These are phyloP conservation scores for Drosophila burlai DNA, from an alignment of 1,140 invertebrate genomes.

Conservation along the genomic window DNA sequence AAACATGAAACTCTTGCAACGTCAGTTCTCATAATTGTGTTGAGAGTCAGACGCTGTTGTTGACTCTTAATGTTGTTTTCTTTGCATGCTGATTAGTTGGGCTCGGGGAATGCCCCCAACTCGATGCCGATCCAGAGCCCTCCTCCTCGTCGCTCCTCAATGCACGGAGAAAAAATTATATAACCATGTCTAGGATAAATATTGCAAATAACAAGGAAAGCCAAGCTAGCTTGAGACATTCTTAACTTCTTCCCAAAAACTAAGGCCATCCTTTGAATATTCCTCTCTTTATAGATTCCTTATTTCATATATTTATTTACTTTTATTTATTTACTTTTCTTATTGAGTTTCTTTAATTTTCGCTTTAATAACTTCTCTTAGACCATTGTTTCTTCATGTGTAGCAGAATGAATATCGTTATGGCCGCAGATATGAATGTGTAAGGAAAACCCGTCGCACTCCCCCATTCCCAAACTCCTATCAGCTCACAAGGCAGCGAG, in stretches of 20 bases:
- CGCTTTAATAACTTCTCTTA: background rate
- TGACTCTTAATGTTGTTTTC: conserved; percentile 84
- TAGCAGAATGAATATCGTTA: conserved; percentile 80
- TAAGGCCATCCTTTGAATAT: background rate
- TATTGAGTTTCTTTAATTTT: background rate
- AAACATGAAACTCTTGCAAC: conserved; percentile 82
- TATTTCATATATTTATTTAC: background rate
- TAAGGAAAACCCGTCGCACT: conserved; percentile 42
- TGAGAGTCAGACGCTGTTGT: conserved; percentile 80
- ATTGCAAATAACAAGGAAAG: background rate
- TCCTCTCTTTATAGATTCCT: background rate
- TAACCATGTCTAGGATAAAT: background rate
- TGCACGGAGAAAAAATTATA: background rate
- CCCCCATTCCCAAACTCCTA: conserved; percentile 32
- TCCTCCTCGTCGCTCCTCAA: conserved; percentile 8
- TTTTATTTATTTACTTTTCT: no score
- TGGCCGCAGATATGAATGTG: conserved; percentile 47
- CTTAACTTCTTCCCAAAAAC: background rate
- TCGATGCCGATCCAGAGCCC: conserved; percentile 24
- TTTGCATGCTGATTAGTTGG: conserved; percentile 83
- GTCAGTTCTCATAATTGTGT: conserved; percentile 84
- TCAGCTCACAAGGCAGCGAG: conserved; percentile 62
- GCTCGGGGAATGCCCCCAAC: conserved; percentile 69
- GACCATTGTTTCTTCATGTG: background rate
- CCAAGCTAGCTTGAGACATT: background rate